Evolutionary conservation across 2,113 vertebrate species (phyloP), one percentile per base, ranked within the genome.

Genomic region (Scomber japonicus): DNA sequence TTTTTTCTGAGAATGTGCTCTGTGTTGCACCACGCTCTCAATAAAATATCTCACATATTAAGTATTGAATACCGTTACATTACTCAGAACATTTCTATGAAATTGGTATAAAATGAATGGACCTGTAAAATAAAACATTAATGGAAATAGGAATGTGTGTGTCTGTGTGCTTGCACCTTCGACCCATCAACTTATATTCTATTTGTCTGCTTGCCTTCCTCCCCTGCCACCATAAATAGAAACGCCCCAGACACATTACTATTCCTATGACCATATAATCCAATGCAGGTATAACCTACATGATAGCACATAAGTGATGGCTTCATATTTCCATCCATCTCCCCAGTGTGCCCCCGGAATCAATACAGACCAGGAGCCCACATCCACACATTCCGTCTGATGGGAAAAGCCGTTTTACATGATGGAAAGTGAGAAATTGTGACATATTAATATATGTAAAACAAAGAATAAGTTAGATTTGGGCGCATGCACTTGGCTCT

Each of bases 191-290:
- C 53, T 79, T 88, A 72, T 59, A 77, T 11, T 56, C 71, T 75
- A 71, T 84, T 72, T 84, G 88, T 84, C 90, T 90, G 80, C 76
- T 73, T 24, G 51, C 68, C 62, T 90, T 86, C 91, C 89, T 89
- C 84, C 53, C 70, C 78, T 69, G 68, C 64, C 83, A 88, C 84
- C 82, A 71, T 65, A 86, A 90, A 91, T 90, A 85, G 91, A 76
- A 87, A 68, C 75, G 53, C 40, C 77, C 88, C 91, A 93, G 90
- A 92, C 90, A 78, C 90, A 89, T 91, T 86, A 89, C 85, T 84
- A 84, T 89, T 88, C 91, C 91, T 81, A 82, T 88, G 91, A 91
- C 88, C 30, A 54, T 49, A 90, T 87, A 89, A 92, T 85, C 74
- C 56, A 88, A 83, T 86, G 86, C 85, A 91, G 87, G 80, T 70